Conservation (phyloP, 1,140 invertebrate species). For the Pissodes strobi region DNA sequence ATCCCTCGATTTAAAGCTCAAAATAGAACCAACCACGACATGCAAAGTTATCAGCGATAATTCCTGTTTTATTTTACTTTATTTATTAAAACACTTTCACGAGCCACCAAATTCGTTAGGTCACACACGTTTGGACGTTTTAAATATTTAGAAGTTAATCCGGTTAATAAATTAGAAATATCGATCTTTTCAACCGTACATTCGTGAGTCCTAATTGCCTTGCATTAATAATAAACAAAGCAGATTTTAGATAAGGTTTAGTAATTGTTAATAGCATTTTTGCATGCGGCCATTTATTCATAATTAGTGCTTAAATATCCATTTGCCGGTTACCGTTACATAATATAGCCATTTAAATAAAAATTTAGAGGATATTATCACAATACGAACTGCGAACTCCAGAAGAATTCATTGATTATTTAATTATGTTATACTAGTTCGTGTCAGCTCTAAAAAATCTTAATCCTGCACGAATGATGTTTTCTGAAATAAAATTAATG, state of each 20-base stretch:
- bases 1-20: no score
- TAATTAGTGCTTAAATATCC: constrained; percentile 46
- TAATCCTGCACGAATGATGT: no score
- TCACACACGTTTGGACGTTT: no score
- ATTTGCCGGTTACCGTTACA: constrained; percentile 31
- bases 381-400: not conserved
- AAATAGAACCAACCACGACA: no score
- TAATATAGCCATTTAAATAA: constrained; percentile 12
- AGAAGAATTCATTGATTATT: constrained; percentile 1
- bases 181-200: constrained; percentile 42
- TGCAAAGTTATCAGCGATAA: no score
- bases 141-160: constrained; percentile 5
- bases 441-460: not conserved
- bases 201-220: constrained; percentile 54
- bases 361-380: not conserved
- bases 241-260: constrained; percentile 52
- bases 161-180: constrained; percentile 54
- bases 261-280: constrained; percentile 56
- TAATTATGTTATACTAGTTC: not conserved
- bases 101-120: no score
- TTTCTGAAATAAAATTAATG: no score
- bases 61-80: no score
- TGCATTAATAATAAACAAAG: constrained; percentile 56
- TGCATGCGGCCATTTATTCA: constrained; percentile 51
- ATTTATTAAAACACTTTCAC: no score